Conservation (phyloP, 1,140 invertebrate genomes). For the Drosophila truncata region DNA sequence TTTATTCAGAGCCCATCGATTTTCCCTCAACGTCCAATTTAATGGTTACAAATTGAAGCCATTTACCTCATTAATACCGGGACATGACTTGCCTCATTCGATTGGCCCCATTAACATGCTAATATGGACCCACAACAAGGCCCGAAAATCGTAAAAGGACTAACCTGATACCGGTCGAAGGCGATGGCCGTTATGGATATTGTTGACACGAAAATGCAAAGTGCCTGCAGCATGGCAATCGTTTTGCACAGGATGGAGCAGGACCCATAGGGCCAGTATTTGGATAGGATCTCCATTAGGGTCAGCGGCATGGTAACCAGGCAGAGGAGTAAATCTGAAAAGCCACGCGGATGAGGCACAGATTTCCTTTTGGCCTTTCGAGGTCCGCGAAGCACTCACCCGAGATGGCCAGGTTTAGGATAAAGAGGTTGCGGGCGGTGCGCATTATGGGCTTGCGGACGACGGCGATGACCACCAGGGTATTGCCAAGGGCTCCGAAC, state of each 20-base stretch:
- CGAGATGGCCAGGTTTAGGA: constrained; percentile 95
- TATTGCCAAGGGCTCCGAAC: constrained; percentile 92
- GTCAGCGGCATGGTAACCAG: constrained; percentile 94
- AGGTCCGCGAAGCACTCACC: constrained; percentile 59
- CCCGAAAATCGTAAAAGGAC: constrained; percentile 28
- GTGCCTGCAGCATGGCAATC: constrained; percentile 92
- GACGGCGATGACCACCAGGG: constrained; percentile 91
- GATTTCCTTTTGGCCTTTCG: background rate
- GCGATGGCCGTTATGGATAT: constrained; percentile 96
- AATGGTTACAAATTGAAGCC: constrained; percentile 42
- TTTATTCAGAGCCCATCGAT: constrained; percentile 43
- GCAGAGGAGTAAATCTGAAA: constrained; percentile 91
- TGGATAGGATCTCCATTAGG: constrained; percentile 91
- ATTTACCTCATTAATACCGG: constrained; percentile 39
- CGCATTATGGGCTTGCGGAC: constrained; percentile 93
- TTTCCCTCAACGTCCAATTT: constrained; percentile 19
- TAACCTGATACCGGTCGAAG: constrained; percentile 91
- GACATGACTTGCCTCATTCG: constrained; percentile 26
- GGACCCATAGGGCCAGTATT: constrained; percentile 91
- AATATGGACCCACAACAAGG: constrained; percentile 3
- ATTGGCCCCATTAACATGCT: constrained; percentile 34
- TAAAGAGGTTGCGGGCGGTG: constrained; percentile 95
- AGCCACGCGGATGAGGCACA: constrained; percentile 17
- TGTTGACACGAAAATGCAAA: constrained; percentile 95
- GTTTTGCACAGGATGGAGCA: constrained; percentile 91